These are phyloP conservation scores for Beroe forskalii DNA, from an alignment of 37 sponge, comb jelly and placozoan species.

Conservation along the genomic window DNA sequence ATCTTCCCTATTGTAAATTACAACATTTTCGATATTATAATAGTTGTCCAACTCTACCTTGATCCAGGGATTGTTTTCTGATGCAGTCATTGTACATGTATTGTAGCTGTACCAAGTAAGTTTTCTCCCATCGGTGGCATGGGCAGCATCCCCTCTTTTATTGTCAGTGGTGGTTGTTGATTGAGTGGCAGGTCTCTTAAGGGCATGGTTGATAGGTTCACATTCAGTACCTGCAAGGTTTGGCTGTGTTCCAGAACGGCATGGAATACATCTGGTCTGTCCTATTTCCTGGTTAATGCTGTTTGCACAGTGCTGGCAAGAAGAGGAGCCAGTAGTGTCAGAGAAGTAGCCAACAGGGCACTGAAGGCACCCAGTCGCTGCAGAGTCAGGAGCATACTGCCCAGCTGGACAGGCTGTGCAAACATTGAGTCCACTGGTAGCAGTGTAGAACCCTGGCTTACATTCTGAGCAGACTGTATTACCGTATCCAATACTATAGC, in stretches of 20 bases:
- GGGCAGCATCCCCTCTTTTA: not conserved
- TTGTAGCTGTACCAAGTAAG: not conserved
- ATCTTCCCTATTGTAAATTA: conserved; percentile 13
- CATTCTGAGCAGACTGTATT: not conserved
- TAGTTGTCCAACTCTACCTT: conserved; percentile 14
- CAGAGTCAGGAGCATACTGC: not conserved
- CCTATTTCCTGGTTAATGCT: conserved; percentile 45
- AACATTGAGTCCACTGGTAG: not conserved
- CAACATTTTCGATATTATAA: not conserved
- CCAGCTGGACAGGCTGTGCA: conserved; percentile 28
- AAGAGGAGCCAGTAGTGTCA: not conserved
- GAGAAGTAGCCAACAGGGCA: conserved; percentile 27
- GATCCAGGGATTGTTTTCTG: not conserved
- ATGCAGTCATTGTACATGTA: not conserved
- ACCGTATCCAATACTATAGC: not conserved
- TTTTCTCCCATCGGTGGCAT: not conserved
- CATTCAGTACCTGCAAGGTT: conserved; percentile 12
- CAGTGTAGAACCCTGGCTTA: not conserved
- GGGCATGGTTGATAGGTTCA: conserved; percentile 47
- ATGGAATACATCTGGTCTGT: conserved; percentile 8
- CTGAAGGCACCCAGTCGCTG: not conserved
- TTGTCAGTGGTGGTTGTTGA: not conserved
- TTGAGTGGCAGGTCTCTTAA: not conserved
- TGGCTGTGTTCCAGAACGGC: conserved; percentile 8
- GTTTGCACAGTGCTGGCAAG: conserved; percentile 11